Conservation (phyloP, 2,888 invertebrate species). For the Psylliodes chrysocephalus region DNA sequence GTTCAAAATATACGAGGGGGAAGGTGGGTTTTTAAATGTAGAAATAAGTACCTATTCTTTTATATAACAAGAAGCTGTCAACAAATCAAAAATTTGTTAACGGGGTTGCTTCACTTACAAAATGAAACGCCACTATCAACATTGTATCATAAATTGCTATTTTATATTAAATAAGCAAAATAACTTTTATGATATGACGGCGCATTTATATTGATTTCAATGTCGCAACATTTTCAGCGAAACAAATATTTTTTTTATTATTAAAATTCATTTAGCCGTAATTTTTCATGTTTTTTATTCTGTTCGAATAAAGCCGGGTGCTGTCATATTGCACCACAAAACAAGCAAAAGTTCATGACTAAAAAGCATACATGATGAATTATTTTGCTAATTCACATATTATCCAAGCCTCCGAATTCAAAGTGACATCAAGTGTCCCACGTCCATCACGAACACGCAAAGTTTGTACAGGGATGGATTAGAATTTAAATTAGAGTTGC, state of each 20-base stretch:
- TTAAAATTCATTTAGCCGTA: not conserved
- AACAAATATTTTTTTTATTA: not conserved
- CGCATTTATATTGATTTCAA: too few species aligned
- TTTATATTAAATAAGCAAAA: too few species aligned
- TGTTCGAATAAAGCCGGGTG: not conserved
- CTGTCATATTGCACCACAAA: not conserved
- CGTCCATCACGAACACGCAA: slow-evolving; percentile 5
- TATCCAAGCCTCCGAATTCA: slow-evolving; percentile 19
- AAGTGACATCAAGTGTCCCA: slow-evolving; percentile 18
- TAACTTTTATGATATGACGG: too few species aligned
- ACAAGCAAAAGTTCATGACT: not conserved
- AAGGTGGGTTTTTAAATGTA: too few species aligned
- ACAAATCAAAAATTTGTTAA: too few species aligned
- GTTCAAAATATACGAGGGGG: too few species aligned
- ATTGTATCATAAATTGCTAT: too few species aligned
- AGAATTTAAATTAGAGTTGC: not conserved
- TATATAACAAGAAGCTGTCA: too few species aligned
- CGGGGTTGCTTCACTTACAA: too few species aligned
- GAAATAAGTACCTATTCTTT: too few species aligned
- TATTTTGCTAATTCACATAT: slow-evolving; percentile 27
- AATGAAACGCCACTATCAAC: too few species aligned
- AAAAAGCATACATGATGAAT: slow-evolving; percentile 19
- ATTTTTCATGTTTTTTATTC: not conserved
- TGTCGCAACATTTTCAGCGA: too few species aligned
- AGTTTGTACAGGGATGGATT: not conserved